Base-by-base conservation (phyloP, 2,797 vertebrate species). In the Gambusia yucatana region DNA sequence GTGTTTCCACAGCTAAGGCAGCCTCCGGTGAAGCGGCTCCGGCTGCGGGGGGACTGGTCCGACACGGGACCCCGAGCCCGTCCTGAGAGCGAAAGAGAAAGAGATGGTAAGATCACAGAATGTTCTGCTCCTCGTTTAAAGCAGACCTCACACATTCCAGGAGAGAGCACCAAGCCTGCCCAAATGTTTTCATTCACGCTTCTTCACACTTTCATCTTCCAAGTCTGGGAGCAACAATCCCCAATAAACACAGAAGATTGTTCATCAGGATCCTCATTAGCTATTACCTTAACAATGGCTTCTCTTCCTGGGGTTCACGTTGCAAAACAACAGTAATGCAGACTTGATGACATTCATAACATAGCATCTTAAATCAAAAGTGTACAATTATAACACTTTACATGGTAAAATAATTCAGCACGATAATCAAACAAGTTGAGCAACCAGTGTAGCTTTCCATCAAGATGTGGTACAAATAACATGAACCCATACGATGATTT, bases 61-160 rank as follows among this genome's bases (percentile, higher is more conserved):
- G 98, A 99, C 91, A 99, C 98, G 16, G 98, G 98, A 88, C 98
- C 98, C 65, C 96, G 98, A 82, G 98, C 98, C 85, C 97, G 98
- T 10, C 98, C 98, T 0, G 98, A 99, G 95, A 98, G 98, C 48
- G 98, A 99, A 93, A 93, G 98, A 83, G 98, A 99, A 91, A 94
- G 98, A 92, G 98, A 99, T 79, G 98, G 98, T 99, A 96, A 95
- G 94, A 85, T 71, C 84, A 63, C 61, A 50, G 77, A 14, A 33
- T 36, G 75, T 59, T 36, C 59, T 55, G 16, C 33, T 44, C 72
- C 72, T 74, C 22, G 4, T 79, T 67, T 43, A 47, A 48, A 78
- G 76, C 61, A 59, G 28, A 28, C 1, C 75, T 41, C 17, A 83
- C 70, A 25, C 22, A 22, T 79, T 75, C 80, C 72, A 55, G 30